Evolutionary conservation across 2,113 vertebrate species (phyloP).

Genomic region (Coturnix japonica): DNA sequence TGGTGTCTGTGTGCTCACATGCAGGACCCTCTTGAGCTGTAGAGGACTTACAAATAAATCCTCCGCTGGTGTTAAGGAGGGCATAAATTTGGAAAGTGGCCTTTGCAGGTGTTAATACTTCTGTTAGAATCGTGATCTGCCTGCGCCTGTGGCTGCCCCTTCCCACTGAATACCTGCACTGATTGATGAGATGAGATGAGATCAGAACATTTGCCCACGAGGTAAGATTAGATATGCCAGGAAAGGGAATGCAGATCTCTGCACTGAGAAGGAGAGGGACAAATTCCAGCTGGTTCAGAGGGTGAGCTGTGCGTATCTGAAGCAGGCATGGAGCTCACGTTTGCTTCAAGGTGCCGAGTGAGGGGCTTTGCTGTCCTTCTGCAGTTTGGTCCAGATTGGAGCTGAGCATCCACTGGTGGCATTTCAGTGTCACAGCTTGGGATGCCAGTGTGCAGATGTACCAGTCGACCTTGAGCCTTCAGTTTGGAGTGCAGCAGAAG

Average conservation of each 20-base stretch:
- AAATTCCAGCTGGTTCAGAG: conserved; percentile 39
- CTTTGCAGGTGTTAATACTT: conserved; percentile 51
- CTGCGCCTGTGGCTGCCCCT: conserved; percentile 50
- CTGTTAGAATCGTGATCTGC: conserved; percentile 55
- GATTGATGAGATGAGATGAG: conserved; percentile 62
- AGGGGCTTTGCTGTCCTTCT: not conserved
- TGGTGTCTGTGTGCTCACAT: not conserved
- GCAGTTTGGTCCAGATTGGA: not conserved
- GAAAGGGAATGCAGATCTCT: conserved; percentile 28
- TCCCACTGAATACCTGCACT: conserved; percentile 22
- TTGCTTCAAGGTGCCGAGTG: not conserved
- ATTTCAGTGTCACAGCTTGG: not conserved
- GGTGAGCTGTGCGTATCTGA: not conserved
- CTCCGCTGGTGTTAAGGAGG: not conserved
- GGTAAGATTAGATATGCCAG: conserved; percentile 58
- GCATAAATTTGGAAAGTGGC: conserved; percentile 59
- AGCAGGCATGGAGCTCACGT: not conserved
- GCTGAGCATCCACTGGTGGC: not conserved
- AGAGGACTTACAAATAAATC: conserved; percentile 48
- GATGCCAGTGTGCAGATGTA: not conserved
- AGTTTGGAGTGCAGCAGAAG: not conserved
- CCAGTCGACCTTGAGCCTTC: not conserved
- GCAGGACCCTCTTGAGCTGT: conserved; percentile 30
- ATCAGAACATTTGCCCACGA: conserved; percentile 51
- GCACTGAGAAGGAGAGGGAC: not conserved